These are phyloP conservation scores for Ameiurus melas DNA, from an alignment of 2,113 vertebrate genomes.

Conservation along the genomic window DNA sequence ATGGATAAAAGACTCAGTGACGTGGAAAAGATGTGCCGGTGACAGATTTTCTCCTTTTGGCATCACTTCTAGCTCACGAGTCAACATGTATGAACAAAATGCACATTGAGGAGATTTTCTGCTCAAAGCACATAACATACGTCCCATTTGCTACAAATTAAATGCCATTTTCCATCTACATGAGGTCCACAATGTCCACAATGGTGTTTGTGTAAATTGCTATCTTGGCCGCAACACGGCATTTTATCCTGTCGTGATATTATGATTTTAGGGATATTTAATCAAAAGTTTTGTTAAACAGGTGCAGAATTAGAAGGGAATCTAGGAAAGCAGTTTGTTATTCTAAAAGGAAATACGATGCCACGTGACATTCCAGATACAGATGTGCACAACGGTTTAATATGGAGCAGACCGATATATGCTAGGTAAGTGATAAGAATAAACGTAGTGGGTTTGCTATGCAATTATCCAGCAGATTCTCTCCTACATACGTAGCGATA, in stretches of 20 bases:
- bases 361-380: not conserved
- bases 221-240: not conserved
- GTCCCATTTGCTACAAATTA: not conserved
- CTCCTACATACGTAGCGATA: not conserved
- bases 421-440: not conserved
- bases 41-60: not conserved
- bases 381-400: not conserved
- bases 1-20: not conserved
- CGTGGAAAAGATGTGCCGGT: conserved; percentile 1
- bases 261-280: not conserved
- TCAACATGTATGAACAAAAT: not conserved
- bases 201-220: not conserved
- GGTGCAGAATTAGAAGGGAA: not conserved
- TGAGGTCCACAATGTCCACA: not conserved
- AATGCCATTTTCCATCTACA: not conserved
- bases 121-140: too few species aligned
- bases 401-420: not conserved
- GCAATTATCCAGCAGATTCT: not conserved
- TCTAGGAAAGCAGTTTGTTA: not conserved
- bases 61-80: not conserved
- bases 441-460: not conserved
- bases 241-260: not conserved
- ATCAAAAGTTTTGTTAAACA: not conserved
- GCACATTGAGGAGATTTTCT: too few species aligned
- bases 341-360: not conserved